These are phyloP conservation scores for Caretta caretta DNA, from an alignment of 2,113 vertebrate species.

Conservation along the genomic window DNA sequence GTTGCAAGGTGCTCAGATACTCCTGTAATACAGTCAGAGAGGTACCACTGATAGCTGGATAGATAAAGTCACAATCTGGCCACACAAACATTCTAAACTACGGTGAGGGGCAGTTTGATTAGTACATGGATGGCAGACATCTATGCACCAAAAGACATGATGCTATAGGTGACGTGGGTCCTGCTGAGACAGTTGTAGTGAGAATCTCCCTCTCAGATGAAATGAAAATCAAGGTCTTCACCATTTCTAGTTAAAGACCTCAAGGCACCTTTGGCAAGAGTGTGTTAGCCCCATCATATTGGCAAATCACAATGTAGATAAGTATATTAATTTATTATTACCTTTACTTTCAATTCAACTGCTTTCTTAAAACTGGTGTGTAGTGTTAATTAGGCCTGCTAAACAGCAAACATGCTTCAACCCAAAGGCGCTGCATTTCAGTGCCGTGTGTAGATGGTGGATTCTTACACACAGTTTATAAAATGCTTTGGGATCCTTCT, in stretches of 20 bases:
- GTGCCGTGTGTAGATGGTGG: not conserved
- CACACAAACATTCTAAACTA: too few relatives aligned
- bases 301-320: not conserved
- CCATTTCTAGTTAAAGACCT: not conserved
- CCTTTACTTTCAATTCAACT: not conserved
- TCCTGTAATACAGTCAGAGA: not conserved
- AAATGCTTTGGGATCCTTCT: not conserved
- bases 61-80: not conserved
- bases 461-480: not conserved
- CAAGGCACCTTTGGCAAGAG: not conserved
- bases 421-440: not conserved
- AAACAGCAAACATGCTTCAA: not conserved
- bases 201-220: not conserved
- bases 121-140: too few relatives aligned
- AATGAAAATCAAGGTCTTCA: too few relatives aligned
- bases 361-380: not conserved
- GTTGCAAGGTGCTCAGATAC: not conserved
- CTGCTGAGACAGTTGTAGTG: too few relatives aligned
- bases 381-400: not conserved
- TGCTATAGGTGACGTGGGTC: too few relatives aligned
- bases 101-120: too few relatives aligned
- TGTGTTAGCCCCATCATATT: not conserved
- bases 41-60: not conserved
- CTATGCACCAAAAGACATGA: too few relatives aligned
- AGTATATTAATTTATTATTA: not conserved